Evolutionary conservation across 2,888 invertebrate genomes (phyloP), one percentile per base, ranked within the genome.

Genomic region (Crioceris asparagi): DNA sequence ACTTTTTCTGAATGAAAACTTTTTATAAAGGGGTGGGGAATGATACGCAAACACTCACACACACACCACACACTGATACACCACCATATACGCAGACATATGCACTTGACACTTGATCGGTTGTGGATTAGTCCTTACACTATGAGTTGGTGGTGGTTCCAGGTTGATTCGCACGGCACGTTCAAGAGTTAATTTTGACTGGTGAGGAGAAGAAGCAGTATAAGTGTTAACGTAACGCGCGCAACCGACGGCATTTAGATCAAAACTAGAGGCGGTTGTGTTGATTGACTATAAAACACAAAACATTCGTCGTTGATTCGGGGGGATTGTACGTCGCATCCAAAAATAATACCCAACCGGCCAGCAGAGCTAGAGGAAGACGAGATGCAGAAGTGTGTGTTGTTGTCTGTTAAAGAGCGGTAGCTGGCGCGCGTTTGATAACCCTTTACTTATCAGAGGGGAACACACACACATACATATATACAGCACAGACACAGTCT

Each of bases 1-100:
- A 62, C 57, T 63, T 64, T 64, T 64, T 62, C 58, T 62, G 73
- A 75, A 74, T 75, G 74, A 72, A 72, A 74, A 71, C 69, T 73
- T 72, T 63, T 59, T 50, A 39, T 48, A 47, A 64, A 67, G 68
- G 65, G 67, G 57, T 52, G 65, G 68, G 67, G 67, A 40, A 44
- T 40, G 43, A 38, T 45, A 46, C 47, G 49, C 50, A 51, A 48
- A 43, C 48, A 45, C 48, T 48, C 50, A 51, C 49, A 42, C 48
- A 49, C 47, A 44, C 48, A 44, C 48, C 45, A 48, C 44, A 38
- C 43, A 39, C 41, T n/a, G n/a, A n/a, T n/a, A n/a, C n/a, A n/a
- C n/a, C n/a, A n/a, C n/a, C n/a, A n/a, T n/a, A n/a, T n/a, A n/a
- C n/a, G n/a, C n/a, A n/a, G n/a, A n/a, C n/a, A n/a, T n/a, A n/a